These are phyloP conservation scores for Ceratitis capitata DNA, from an alignment of 1,140 invertebrate genomes.

Conservation along the genomic window DNA sequence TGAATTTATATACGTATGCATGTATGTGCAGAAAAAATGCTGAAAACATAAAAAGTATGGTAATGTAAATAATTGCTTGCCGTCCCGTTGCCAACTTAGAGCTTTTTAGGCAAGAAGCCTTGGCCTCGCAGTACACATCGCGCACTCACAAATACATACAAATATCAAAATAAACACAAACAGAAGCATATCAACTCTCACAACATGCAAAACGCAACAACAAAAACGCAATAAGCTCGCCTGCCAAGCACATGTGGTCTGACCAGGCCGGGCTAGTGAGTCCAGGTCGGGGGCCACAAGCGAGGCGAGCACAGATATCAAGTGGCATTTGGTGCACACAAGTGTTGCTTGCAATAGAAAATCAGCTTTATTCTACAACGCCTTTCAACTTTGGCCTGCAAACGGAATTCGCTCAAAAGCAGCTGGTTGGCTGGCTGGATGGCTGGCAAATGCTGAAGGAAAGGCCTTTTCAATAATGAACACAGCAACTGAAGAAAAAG, in stretches of 20 bases:
- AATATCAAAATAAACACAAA: background rate
- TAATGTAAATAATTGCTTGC: conserved; percentile 16
- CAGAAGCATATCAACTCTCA: background rate
- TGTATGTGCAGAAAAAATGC: background rate
- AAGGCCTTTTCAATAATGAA: conserved; percentile 24
- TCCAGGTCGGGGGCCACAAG: conserved; percentile 17
- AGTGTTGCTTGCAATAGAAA: conserved; percentile 8
- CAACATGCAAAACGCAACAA: background rate
- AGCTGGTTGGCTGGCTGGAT: conserved; percentile 24
- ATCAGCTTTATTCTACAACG: conserved; percentile 27
- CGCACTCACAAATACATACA: background rate
- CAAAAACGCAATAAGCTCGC: background rate
- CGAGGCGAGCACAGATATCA: background rate
- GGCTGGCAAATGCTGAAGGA: too few species aligned
- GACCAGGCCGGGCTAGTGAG: background rate
- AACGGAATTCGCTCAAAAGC: conserved; percentile 32
- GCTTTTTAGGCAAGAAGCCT: conserved; percentile 10
- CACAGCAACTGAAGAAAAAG: background rate
- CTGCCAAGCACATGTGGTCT: too few species aligned
- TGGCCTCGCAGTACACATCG: background rate
- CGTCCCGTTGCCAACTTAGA: conserved; percentile 13
- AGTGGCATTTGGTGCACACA: conserved; percentile 30
- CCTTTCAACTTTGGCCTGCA: conserved; percentile 36
- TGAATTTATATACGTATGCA: background rate
- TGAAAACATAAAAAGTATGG: background rate